phyloP scores from a whole-genome alignment of 2,888 invertebrate species.

The Philhelius pedissequus region DNA sequence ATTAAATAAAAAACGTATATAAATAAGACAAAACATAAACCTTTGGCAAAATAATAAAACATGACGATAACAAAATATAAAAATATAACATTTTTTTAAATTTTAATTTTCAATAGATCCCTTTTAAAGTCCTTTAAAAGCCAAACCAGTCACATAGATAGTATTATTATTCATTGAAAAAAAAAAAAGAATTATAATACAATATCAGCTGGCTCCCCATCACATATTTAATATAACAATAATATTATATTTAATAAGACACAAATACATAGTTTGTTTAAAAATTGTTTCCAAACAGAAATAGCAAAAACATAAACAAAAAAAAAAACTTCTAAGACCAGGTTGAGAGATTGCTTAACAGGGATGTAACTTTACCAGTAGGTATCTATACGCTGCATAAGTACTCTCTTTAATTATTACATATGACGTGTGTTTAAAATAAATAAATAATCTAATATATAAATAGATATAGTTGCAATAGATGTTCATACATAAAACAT shows the following conservation, averaged over 20 bases:
- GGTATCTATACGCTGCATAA: background rate
- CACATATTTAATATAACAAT: slow-evolving; percentile 56
- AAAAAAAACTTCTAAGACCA: background rate
- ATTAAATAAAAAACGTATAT: background rate
- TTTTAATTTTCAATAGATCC: slow-evolving; percentile 70
- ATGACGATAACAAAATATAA: slow-evolving; percentile 27
- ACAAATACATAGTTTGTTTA: background rate
- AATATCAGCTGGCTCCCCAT: slow-evolving; percentile 59
- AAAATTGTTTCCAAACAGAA: background rate
- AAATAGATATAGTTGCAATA: slow-evolving; percentile 45
- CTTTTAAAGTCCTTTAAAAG: slow-evolving; percentile 64
- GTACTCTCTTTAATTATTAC: slow-evolving; percentile 21
- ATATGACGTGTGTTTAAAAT: slow-evolving; percentile 67
- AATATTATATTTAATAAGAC: slow-evolving; percentile 21
- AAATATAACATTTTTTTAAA: slow-evolving; percentile 46
- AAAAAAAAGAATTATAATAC: background rate
- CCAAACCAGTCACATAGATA: slow-evolving; percentile 66
- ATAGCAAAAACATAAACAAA: background rate
- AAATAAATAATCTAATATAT: slow-evolving; percentile 18
- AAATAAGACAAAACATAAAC: slow-evolving; percentile 17
- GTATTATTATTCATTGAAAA: slow-evolving; percentile 13
- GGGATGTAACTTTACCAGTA: background rate
- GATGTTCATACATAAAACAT: slow-evolving; percentile 8
- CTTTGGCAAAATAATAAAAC: slow-evolving; percentile 50
- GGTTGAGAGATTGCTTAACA: background rate